Evolutionary conservation across 2,113 vertebrate species (phyloP).

Genomic region (Choloepus hoffmanni): DNA sequence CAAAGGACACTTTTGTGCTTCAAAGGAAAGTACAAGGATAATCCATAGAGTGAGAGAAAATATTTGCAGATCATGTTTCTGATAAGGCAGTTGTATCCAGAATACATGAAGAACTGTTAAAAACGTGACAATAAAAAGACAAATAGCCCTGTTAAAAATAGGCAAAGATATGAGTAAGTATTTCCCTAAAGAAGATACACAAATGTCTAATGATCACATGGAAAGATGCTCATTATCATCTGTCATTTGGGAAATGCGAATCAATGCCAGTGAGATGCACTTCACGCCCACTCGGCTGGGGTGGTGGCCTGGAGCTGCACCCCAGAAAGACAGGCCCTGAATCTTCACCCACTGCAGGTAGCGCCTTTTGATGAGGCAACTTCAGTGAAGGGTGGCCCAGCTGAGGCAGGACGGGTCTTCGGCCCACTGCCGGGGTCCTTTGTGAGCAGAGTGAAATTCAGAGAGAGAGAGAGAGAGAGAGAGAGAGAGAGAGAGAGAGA

Average conservation of each 20-base stretch:
- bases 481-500: too few relatives aligned
- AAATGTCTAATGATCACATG: not conserved
- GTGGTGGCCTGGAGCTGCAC: too few relatives aligned
- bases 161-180: not conserved
- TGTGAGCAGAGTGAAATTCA: not conserved
- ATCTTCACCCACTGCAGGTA: too few relatives aligned
- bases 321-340: too few relatives aligned
- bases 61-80: not conserved
- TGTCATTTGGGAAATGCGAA: not conserved
- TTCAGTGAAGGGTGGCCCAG: too few relatives aligned
- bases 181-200: not conserved
- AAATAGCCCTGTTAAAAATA: constrained; percentile 8
- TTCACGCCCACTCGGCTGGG: too few relatives aligned
- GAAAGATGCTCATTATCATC: not conserved
- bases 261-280: not conserved
- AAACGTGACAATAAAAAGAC: not conserved
- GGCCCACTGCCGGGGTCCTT: too few relatives aligned
- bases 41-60: not conserved
- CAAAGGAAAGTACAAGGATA: not conserved
- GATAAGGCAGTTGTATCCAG: not conserved
- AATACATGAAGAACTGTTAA: not conserved
- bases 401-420: too few relatives aligned
- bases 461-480: not conserved
- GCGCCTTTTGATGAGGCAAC: too few relatives aligned
- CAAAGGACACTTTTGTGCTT: not conserved